These are phyloP conservation scores for Cylas formicarius DNA, from an alignment of 1,140 invertebrate species.

Conservation along the genomic window DNA sequence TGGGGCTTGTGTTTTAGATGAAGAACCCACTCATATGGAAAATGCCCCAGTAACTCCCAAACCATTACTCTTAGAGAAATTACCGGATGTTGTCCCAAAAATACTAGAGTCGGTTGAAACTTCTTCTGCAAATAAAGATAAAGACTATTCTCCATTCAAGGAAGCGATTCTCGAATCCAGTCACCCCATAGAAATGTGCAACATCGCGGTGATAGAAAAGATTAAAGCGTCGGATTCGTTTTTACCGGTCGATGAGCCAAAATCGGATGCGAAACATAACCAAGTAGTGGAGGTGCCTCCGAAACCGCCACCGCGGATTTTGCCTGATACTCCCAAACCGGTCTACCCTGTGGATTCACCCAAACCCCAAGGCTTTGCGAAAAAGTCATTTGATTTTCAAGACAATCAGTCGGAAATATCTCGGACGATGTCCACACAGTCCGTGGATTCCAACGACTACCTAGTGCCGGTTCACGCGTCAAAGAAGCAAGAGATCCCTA, in stretches of 20 bases:
- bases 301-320: slow-evolving; percentile 42
- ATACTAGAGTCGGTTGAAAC: slow-evolving; percentile 19
- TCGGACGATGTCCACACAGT: slow-evolving; percentile 8
- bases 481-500: not conserved
- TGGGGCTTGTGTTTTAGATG: too few relatives aligned
- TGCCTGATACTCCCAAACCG: slow-evolving; percentile 31
- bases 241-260: not conserved
- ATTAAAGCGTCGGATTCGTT: not conserved
- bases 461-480: slow-evolving; percentile 14
- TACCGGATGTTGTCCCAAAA: slow-evolving; percentile 21
- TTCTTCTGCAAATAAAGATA: slow-evolving; percentile 8
- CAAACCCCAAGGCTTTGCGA: slow-evolving; percentile 22
- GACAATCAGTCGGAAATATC: not conserved
- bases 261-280: not conserved
- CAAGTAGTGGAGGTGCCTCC: slow-evolving; percentile 37
- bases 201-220: not conserved
- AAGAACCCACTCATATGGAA: not conserved
- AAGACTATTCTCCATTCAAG: slow-evolving; percentile 2
- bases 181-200: not conserved
- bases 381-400: not conserved
- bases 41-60: slow-evolving; percentile 5
- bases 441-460: slow-evolving; percentile 16
- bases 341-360: slow-evolving; percentile 30
- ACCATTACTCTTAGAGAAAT: slow-evolving; percentile 1
- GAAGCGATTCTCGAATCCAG: not conserved